phyloP scores from a whole-genome alignment of 2,888 invertebrate species.

The Cenopis cana region DNA sequence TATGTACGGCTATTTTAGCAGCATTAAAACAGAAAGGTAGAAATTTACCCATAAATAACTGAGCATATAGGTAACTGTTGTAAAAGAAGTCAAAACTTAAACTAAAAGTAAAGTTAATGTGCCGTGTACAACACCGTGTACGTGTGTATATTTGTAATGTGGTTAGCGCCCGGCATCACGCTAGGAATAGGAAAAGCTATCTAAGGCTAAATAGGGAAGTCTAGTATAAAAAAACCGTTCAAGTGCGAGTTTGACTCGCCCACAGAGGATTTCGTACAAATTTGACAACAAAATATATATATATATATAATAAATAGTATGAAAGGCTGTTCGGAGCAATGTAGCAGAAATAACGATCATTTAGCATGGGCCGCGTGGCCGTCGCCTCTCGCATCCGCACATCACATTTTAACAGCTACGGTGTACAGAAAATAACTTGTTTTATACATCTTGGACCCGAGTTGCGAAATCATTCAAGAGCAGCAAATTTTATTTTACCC shows the following conservation, averaged over 20 bases:
- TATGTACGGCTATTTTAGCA: constrained; percentile 25
- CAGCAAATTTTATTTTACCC: constrained; percentile 11
- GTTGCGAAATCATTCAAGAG: constrained; percentile 8
- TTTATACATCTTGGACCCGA: constrained; percentile 9
- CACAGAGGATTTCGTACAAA: too few relatives aligned
- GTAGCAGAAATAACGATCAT: constrained; percentile 64
- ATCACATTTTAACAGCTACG: constrained; percentile 12
- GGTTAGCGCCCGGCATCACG: not conserved
- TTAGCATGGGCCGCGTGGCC: constrained; percentile 49
- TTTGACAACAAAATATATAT: too few relatives aligned
- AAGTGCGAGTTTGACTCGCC: too few relatives aligned
- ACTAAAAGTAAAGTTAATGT: too few relatives aligned
- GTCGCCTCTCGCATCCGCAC: constrained; percentile 48
- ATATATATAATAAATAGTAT: too few relatives aligned
- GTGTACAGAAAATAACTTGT: constrained; percentile 14
- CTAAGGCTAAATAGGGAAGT: not conserved
- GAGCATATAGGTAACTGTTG: not conserved
- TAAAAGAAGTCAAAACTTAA: too few relatives aligned
- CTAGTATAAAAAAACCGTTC: not conserved
- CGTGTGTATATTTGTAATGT: too few relatives aligned
- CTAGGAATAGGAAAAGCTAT: constrained; percentile 6
- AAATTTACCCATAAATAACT: constrained; percentile 18
- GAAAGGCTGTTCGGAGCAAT: constrained; percentile 56
- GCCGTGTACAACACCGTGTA: too few relatives aligned
- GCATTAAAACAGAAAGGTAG: constrained; percentile 6